These are phyloP conservation scores for Thera britannica DNA, from an alignment of 2,888 invertebrate genomes.

Conservation along the genomic window DNA sequence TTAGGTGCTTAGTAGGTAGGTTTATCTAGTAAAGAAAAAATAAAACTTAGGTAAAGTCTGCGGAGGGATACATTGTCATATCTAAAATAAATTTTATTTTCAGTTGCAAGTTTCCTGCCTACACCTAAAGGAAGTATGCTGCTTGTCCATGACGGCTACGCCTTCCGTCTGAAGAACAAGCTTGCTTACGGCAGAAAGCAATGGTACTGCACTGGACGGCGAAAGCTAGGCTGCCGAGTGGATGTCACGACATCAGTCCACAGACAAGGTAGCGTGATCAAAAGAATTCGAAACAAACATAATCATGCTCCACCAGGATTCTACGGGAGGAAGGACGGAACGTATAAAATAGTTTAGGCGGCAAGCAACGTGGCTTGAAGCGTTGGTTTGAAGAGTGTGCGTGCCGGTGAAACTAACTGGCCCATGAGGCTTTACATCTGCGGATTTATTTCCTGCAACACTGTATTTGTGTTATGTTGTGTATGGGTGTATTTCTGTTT, in stretches of 20 bases:
- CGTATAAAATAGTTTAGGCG: slow-evolving; percentile 59
- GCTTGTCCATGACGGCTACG: slow-evolving; percentile 71
- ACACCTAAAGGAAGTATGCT: slow-evolving; percentile 73
- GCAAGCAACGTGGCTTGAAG: background rate
- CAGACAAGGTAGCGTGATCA: slow-evolving; percentile 60
- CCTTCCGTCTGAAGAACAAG: slow-evolving; percentile 75
- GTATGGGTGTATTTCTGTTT: too few relatives aligned
- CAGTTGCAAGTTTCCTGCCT: slow-evolving; percentile 75
- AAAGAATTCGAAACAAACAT: slow-evolving; percentile 68
- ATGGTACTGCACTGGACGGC: slow-evolving; percentile 76
- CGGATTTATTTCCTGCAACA: too few relatives aligned
- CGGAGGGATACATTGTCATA: background rate
- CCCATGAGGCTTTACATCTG: too few relatives aligned
- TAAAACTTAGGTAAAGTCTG: too few relatives aligned
- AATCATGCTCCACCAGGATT: slow-evolving; percentile 75
- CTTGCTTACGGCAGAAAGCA: slow-evolving; percentile 77
- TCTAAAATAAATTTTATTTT: slow-evolving; percentile 45
- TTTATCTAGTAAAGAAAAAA: too few relatives aligned
- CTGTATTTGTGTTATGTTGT: too few relatives aligned
- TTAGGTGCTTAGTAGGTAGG: too few relatives aligned
- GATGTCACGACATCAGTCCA: slow-evolving; percentile 69
- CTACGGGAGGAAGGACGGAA: slow-evolving; percentile 69
- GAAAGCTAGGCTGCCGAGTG: slow-evolving; percentile 73
- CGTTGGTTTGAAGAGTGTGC: too few relatives aligned
- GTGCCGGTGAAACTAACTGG: too few relatives aligned